Percentiles rank a stretch among this genome's conserved stretches.
phyloP scores from a whole-genome alignment of 2,888 invertebrate genomes.

The Drosophila longiperda region DNA sequence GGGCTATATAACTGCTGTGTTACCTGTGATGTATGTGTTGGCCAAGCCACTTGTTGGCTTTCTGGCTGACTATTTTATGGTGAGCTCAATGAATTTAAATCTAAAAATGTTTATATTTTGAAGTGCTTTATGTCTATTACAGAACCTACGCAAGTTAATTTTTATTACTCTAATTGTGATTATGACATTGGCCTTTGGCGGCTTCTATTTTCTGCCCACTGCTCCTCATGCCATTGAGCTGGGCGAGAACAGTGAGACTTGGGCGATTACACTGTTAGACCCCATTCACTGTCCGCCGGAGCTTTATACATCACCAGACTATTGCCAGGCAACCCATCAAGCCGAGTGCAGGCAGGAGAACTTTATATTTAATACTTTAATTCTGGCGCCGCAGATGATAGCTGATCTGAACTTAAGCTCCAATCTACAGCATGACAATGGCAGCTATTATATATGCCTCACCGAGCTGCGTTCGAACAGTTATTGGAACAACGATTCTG shows the following conservation, averaged over 20 bases:
- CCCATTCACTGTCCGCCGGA: conserved; percentile 50
- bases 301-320: conserved; percentile 22
- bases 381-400: conserved; percentile 47
- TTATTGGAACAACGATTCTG: conserved; percentile 30
- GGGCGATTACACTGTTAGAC: conserved; percentile 58
- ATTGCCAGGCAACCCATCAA: conserved; percentile 54
- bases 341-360: conserved; percentile 53
- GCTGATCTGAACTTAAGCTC: conserved; percentile 15
- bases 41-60: conserved; percentile 92
- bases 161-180: conserved; percentile 88
- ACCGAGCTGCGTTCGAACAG: conserved; percentile 6
- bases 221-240: conserved; percentile 67
- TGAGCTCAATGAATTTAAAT: conserved; percentile 63
- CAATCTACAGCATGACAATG: conserved; percentile 51
- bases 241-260: conserved; percentile 47
- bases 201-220: conserved; percentile 89
- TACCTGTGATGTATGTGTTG: conserved; percentile 91
- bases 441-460: conserved; percentile 50
- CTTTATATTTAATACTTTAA: conserved; percentile 44
- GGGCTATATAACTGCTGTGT: conserved; percentile 90
- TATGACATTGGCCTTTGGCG: conserved; percentile 89
- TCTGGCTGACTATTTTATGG: conserved; percentile 90
- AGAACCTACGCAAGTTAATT: conserved; percentile 88
- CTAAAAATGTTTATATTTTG: background rate
- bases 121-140: background rate